Evolutionary conservation across 2,888 invertebrate genomes (phyloP).

Genomic region (Phortica magna): DNA sequence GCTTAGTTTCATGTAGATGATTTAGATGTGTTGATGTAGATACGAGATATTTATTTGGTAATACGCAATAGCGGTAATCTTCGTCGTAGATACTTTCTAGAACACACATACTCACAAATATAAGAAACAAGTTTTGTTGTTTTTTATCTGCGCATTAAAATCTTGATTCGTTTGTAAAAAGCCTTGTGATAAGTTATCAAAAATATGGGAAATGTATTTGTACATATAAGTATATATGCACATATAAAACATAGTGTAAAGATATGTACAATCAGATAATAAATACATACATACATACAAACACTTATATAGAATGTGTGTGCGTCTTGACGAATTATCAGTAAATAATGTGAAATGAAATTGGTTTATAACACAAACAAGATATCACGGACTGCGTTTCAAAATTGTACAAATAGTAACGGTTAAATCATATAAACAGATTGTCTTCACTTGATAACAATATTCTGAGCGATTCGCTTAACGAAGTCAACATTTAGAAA

Average conservation of each 20-base stretch:
- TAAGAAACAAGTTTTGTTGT: too few relatives aligned
- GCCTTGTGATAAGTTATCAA: constrained; percentile 10
- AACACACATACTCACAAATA: too few relatives aligned
- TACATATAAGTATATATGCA: background rate
- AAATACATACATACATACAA: constrained; percentile 2
- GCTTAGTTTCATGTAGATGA: too few relatives aligned
- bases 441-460: constrained; percentile 72
- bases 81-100: too few relatives aligned
- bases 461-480: constrained; percentile 76
- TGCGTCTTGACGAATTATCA: background rate
- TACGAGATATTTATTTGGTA: too few relatives aligned
- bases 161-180: background rate
- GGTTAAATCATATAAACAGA: background rate
- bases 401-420: constrained; percentile 1
- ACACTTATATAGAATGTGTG: background rate
- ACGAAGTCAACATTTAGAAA: constrained; percentile 77
- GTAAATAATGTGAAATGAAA: too few relatives aligned
- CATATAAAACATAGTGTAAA: background rate
- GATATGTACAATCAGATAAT: background rate
- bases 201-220: background rate
- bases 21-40: too few relatives aligned
- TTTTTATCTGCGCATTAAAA: too few relatives aligned
- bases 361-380: background rate
- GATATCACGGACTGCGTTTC: constrained; percentile 4
- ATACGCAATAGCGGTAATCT: too few relatives aligned